These are phyloP conservation scores for Tachycineta bicolor DNA, from an alignment of 2,113 vertebrate species.

Conservation along the genomic window DNA sequence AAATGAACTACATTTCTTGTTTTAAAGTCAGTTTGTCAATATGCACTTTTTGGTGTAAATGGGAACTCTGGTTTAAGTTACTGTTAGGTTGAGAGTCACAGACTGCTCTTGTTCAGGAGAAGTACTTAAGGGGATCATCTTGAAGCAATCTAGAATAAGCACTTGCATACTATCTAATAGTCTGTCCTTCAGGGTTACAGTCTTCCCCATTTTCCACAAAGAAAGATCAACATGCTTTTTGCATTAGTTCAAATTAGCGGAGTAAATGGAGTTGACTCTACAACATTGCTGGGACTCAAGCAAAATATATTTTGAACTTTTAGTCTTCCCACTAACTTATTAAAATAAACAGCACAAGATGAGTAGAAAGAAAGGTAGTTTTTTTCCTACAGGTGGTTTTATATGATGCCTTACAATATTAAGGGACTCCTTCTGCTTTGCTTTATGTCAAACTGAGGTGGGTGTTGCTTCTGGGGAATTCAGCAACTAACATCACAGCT, in stretches of 20 bases:
- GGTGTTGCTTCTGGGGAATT: not conserved
- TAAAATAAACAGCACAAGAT: not conserved
- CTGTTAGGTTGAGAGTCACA: not conserved
- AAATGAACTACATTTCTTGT: not conserved
- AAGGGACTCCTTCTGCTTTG: not conserved
- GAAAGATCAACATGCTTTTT: not conserved
- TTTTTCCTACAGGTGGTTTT: not conserved
- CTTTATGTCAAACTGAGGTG: not conserved
- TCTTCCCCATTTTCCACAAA: not conserved
- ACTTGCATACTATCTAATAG: not conserved
- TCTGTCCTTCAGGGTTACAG: not conserved
- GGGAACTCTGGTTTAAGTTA: not conserved
- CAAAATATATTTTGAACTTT: not conserved
- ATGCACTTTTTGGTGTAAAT: not conserved
- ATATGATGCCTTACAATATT: not conserved
- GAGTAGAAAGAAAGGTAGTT: not conserved
- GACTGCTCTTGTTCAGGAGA: not conserved
- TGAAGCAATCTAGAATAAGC: not conserved
- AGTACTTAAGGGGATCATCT: not conserved
- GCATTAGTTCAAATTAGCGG: not conserved
- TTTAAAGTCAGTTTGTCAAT: not conserved
- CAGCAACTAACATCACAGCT: not conserved
- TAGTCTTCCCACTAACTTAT: not conserved
- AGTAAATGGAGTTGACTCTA: not conserved
- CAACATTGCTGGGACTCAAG: not conserved